Evolutionary conservation across 2,888 invertebrate species (phyloP).

Genomic region (Biston betularia): DNA sequence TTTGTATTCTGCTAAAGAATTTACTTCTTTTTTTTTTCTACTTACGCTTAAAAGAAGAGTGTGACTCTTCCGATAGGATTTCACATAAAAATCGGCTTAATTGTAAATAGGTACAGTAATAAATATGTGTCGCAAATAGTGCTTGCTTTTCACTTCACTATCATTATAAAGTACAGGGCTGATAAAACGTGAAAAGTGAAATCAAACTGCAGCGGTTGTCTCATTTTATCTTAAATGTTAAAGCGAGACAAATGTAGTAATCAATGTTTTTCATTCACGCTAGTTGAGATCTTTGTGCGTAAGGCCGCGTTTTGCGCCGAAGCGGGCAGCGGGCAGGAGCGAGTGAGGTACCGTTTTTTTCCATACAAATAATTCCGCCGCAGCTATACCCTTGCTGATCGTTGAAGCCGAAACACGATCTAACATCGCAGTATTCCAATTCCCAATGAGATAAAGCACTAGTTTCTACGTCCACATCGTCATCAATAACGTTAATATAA

Average conservation of each 20-base stretch:
- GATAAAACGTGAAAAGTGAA: not conserved
- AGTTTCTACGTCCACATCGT: constrained; percentile 55
- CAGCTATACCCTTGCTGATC: not conserved
- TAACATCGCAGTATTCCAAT: not conserved
- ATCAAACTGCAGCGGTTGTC: not conserved
- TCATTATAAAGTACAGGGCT: not conserved
- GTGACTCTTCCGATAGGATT: constrained; percentile 14
- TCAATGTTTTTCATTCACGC: not conserved
- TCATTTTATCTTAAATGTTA: not conserved
- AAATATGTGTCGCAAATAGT: constrained; percentile 1
- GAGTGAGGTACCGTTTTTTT: not conserved
- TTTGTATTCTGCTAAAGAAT: not conserved
- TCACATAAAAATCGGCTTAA: constrained; percentile 10
- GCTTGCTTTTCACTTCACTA: not conserved
- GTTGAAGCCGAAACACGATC: not conserved
- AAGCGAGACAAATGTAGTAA: not conserved
- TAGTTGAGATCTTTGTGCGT: not conserved
- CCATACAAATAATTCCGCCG: not conserved
- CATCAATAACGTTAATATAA: constrained; percentile 56
- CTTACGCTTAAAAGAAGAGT: constrained; percentile 22
- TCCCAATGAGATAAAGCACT: constrained; percentile 18
- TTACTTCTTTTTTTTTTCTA: constrained; percentile 1
- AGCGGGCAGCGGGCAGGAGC: not conserved
- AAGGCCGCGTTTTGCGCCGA: constrained; percentile 1
- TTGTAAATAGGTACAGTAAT: constrained; percentile 30